Base-by-base conservation (phyloP, 2,797 vertebrate species). In the Scolopax bukidnonensis region DNA sequence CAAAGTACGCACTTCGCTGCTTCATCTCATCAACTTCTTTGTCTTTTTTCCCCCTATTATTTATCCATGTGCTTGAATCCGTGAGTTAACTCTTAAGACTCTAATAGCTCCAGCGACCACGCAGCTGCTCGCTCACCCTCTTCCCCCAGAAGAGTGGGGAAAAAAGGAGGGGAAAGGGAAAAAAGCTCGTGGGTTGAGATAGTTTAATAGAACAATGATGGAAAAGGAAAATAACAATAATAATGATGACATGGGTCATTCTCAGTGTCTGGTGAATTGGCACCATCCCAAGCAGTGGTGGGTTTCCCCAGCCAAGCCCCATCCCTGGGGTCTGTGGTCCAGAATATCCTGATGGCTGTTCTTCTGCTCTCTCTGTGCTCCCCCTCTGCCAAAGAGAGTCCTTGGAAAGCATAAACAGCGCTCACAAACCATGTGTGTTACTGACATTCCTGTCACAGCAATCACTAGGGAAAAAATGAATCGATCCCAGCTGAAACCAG, bases 1-100 rank as follows among this genome's bases (percentile, higher is more conserved):
- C 99, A 14, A 99, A 99, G 99, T 99, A 99, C 0, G 98, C 14
- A 1, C 83, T 23, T 21, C 9, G 32, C 16, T n/a, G n/a, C 64
- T 7, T 43, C 7, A 3, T 36, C 76, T 6, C 38, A 8, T 4
- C 65, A 12, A 18, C 51, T 0, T 1, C 4, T 38, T 12, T 53
- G 36, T 53, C n/a, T 43, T 16, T 51, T 23, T 25, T 18, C 8
- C 56, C 6, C 30, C 0, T 5, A 2, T 36, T 15, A 3, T 3
- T 69, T 16, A 16, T 15, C 33, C 30, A 14, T n/a, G 1, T 32
- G 11, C 11, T 45, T 70, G n/a, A 53, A 47, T 41, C 65, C 36
- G 33, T 32, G 40, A 57, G 36, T 48, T 61, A 23, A 19, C 59
- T 63, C 59, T 33, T 13, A 24, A 69, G n/a, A 28, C 50, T n/a